A percentile compares a stretch with the other conserved stretches of the same genome.
Conservation (phyloP, 2,797 vertebrate species). For the Martes flavigula region DNA sequence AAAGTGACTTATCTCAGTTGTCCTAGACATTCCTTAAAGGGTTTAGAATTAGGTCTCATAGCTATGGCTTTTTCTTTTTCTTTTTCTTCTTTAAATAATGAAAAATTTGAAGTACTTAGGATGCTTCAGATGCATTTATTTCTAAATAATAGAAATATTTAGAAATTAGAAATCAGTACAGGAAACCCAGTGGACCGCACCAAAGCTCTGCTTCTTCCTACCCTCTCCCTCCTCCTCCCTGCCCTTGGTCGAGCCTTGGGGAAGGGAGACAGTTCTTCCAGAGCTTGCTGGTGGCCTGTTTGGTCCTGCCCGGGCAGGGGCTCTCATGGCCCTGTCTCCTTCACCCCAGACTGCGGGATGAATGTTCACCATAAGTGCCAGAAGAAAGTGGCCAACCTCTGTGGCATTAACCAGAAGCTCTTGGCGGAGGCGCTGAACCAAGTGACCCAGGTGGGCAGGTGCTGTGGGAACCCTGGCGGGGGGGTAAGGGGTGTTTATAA, state of each 20-base stretch:
- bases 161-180: not conserved
- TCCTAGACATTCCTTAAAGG: not conserved
- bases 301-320: not conserved
- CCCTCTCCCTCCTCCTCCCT: not conserved
- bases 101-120: not conserved
- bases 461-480: accelerated
- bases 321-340: not conserved
- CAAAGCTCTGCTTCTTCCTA: not conserved
- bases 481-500: not conserved
- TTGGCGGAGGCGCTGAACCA: constrained; percentile 95
- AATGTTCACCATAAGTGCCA: constrained; percentile 95
- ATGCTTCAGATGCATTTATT: not conserved
- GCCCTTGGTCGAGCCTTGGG: not conserved
- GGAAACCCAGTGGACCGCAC: not conserved
- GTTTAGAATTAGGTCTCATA: not conserved
- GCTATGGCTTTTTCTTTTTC: not conserved
- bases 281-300: not conserved
- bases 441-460: constrained; percentile 90
- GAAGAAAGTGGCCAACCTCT: constrained; percentile 96
- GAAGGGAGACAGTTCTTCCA: not conserved
- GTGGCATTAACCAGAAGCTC: constrained; percentile 98
- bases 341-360: constrained; percentile 92
- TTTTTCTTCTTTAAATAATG: constrained; percentile 13
- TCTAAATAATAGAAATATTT: not conserved
- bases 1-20: not conserved